Evolutionary conservation across 2,888 invertebrate genomes (phyloP).

Genomic region (Lithodes maja): DNA sequence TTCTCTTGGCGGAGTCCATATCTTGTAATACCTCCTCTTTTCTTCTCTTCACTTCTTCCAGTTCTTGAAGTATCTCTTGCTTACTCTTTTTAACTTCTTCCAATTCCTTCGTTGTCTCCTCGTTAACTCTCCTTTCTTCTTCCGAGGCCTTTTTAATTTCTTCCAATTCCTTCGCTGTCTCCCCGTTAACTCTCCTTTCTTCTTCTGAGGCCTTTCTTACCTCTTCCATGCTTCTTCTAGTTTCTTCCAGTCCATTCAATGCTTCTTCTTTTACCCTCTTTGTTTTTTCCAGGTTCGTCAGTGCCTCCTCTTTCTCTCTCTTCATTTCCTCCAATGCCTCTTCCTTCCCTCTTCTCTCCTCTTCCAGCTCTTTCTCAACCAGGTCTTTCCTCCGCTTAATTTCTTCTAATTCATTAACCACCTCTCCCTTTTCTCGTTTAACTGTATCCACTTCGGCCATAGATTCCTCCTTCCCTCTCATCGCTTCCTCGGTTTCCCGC

Average conservation of each 20-base stretch:
- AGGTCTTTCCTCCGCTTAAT: not conserved
- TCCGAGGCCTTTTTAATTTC: not conserved
- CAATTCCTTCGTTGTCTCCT: not conserved
- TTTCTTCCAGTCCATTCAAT: not conserved
- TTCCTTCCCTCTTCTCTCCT: not conserved
- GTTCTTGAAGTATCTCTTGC: not conserved
- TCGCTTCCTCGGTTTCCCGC: not conserved
- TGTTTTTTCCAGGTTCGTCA: not conserved
- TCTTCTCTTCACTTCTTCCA: not conserved
- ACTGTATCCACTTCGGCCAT: slow-evolving; percentile 10
- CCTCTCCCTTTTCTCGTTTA: not conserved
- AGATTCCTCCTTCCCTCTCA: not conserved
- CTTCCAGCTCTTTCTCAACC: slow-evolving; percentile 5
- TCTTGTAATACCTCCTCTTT: not conserved
- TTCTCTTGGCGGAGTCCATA: not conserved
- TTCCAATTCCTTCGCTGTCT: not conserved
- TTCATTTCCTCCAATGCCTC: not conserved
- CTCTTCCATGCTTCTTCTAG: not conserved
- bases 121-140: not conserved
- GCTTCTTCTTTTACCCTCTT: not conserved
- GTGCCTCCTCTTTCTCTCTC: not conserved
- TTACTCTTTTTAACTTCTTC: not conserved
- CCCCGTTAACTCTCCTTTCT: not conserved
- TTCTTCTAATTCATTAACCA: not conserved
- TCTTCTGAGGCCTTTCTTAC: not conserved